Evolutionary conservation across 1,140 invertebrate genomes (phyloP), one percentile per base, ranked within the genome.

Genomic region (Chelonus insularis): DNA sequence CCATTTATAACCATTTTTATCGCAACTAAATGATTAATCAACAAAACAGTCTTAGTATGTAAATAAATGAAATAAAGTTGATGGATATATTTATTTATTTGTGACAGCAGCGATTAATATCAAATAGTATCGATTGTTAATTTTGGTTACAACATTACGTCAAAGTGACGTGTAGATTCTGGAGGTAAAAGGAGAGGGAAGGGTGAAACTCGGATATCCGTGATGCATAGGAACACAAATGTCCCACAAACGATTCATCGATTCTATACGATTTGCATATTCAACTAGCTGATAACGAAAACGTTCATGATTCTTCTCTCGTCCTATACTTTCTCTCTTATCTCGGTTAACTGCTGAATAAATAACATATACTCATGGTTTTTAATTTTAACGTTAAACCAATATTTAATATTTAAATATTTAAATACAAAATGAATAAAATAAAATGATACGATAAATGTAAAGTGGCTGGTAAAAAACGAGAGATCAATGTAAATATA

Each of bases 161-260:
- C 23, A 50, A 50, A 50, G 5, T 50, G 47, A 50, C 47, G 21
- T 50, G 23, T 50, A 12, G 41, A 45, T 8, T 18, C 21, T 39
- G 9, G 23, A 14, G 34, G 51, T 7, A 8, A 20, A 14, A 54
- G 5, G 54, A 39, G 8, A 11, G 32, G 25, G 5, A 9, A 18
- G 16, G 12, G 36, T 14, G 12, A 39, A 41, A 39, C 20, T 36
- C 54, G 32, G 32, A 25, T 39, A 45, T 57, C 23, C 43, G 43
- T 57, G 39, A 47, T 32, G 47, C 56, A 32, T 20, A 41, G 18
- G 25, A 32, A 48, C 41, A 45, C 23, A 45, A 43, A 47, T 57
- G 41, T 57, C 14, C 56, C 56, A 57, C 56, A 57, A 57, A 57
- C 56, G 56, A 57, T 57, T 34, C 56, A 57, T 57, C 56, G 41